These are phyloP conservation scores for Campoletis sonorensis DNA, from an alignment of 1,140 invertebrate genomes.

Conservation along the genomic window DNA sequence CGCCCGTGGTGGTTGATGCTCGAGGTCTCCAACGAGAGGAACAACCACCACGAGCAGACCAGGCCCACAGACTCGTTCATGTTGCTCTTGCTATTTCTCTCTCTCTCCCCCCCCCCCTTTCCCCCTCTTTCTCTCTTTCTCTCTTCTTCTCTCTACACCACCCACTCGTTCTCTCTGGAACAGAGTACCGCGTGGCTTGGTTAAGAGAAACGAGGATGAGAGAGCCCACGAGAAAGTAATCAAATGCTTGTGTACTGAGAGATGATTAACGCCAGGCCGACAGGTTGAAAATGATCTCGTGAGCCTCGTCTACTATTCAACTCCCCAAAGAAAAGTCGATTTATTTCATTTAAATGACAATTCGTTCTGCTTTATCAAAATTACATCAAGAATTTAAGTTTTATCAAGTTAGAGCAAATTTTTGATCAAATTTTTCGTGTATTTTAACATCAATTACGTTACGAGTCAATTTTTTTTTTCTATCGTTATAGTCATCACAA, in stretches of 20 bases:
- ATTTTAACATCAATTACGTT: too few species aligned
- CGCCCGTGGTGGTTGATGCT: constrained; percentile 33
- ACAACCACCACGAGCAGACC: constrained; percentile 21
- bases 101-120: neutral
- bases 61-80: constrained; percentile 29
- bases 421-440: too few species aligned
- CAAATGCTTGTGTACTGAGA: constrained; percentile 57
- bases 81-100: constrained; percentile 11
- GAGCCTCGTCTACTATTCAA: neutral
- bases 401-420: too few species aligned
- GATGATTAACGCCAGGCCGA: constrained; percentile 55
- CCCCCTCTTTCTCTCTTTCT: constrained; percentile 21
- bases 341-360: neutral
- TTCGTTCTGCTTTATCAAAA: neutral
- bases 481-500: too few species aligned
- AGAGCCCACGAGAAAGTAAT: constrained; percentile 58
- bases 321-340: neutral
- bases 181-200: constrained; percentile 41
- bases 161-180: constrained; percentile 23
- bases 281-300: constrained; percentile 37
- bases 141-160: neutral
- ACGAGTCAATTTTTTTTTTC: too few species aligned
- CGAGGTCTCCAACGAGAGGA: constrained; percentile 10
- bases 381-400: neutral
- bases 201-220: constrained; percentile 41